Evolutionary conservation across 2,888 invertebrate genomes (phyloP), one percentile per base, ranked within the genome.

Genomic region (Drosophila fungiperda): DNA sequence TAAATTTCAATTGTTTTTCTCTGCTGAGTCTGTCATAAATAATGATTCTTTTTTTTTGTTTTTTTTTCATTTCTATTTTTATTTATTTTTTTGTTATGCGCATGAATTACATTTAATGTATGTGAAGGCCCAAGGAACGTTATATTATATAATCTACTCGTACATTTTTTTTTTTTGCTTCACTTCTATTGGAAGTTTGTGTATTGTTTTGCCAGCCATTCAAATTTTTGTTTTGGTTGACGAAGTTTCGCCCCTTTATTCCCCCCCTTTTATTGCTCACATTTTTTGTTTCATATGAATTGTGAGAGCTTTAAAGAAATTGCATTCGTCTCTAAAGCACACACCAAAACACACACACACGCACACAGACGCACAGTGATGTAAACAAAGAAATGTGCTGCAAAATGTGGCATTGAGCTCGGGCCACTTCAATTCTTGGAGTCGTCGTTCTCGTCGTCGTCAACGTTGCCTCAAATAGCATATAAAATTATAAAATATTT

Each of bases 181-280:
- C 71, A 69, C 84, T 87, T 85, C 68, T 70, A 85, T 88, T 88
- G 82, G 80, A 86, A 88, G 87, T 80, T 86, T 83, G 73, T 78
- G 69, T 83, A 82, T 84, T 81, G 67, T 85, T 82, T 45, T 54
- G 53, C 35, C 58, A 36, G 50, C 54, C 40, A 38, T 69, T 55
- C 50, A 61, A 45, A n/a, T 36, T 71, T 12, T 60, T 65, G 11
- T 48, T 68, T 50, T 57, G 53, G 12, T 54, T 72, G 53, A 53
- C 67, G 17, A 33, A 45, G 49, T 64, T 45, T 15, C 69, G 67
- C 49, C 50, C 50, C 54, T 66, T 66, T 81, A 81, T 68, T 83
- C 68, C 57, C 48, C 42, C 54, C 64, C 64, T 81, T 83, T 68
- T 83, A 80, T 89, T 62, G 81, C 87, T 76, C 57, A 57, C 67